These are phyloP conservation scores for Crocuta crocuta DNA, from an alignment of 2,113 vertebrate species.

Conservation along the genomic window DNA sequence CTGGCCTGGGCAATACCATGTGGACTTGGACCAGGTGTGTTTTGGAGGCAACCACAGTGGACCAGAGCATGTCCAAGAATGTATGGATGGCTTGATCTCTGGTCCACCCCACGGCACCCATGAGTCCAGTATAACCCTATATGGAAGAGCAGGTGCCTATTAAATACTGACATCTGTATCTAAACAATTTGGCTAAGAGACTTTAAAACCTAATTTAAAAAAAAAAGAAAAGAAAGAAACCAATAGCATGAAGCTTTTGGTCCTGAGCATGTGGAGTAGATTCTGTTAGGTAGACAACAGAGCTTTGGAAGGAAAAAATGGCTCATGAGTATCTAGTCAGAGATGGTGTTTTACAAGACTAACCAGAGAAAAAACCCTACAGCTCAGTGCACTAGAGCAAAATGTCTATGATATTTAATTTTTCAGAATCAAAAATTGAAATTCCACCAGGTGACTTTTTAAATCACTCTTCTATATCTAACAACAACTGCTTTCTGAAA, in stretches of 20 bases:
- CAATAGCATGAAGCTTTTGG: background rate
- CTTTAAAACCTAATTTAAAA: background rate
- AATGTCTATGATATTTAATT: background rate
- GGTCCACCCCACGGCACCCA: fast-evolving
- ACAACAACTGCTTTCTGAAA: background rate
- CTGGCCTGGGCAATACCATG: background rate
- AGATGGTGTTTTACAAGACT: background rate
- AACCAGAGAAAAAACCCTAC: background rate
- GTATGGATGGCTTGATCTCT: background rate
- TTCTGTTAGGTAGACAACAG: background rate
- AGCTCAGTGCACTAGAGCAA: no score
- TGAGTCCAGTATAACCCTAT: background rate
- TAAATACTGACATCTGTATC: background rate
- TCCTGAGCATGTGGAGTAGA: background rate
- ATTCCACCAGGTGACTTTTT: background rate
- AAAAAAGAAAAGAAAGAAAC: no score
- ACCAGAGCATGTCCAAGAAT: background rate
- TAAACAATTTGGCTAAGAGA: background rate
- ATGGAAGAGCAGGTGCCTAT: background rate
- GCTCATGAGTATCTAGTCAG: background rate
- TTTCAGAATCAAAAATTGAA: background rate
- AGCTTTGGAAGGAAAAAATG: background rate
- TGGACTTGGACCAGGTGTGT: background rate
- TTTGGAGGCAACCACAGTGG: no score
- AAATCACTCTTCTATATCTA: background rate